A percentile compares a stretch with the other conserved stretches of the same genome.
Evolutionary conservation across 2,888 invertebrate genomes (phyloP).

Genomic region (Oscheius sp.): DNA sequence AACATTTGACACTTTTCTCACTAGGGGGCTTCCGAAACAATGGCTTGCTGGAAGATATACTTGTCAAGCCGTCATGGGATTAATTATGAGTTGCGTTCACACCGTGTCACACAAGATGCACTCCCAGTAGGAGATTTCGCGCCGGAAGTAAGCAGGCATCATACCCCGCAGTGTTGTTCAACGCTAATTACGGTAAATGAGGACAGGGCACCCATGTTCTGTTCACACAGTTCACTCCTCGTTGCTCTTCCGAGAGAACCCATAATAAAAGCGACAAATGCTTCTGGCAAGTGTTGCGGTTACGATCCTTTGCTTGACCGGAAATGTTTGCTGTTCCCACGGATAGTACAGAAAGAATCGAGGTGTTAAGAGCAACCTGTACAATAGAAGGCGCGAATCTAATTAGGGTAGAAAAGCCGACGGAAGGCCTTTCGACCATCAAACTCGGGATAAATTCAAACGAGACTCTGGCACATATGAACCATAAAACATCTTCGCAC

Average conservation of each 20-base stretch:
- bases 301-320: conserved; percentile 15
- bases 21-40: conserved; percentile 19
- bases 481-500: conserved; percentile 25
- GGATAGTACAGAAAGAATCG: background rate
- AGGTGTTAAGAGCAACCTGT: conserved; percentile 28
- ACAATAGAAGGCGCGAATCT: conserved; percentile 25
- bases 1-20: conserved; percentile 18
- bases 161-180: background rate
- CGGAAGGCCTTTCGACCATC: background rate
- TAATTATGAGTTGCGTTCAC: conserved; percentile 13
- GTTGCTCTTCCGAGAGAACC: background rate
- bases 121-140: conserved; percentile 13
- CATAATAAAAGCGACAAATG: conserved; percentile 13
- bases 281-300: conserved; percentile 7
- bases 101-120: conserved; percentile 7
- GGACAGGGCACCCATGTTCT: background rate
- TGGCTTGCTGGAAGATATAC: conserved; percentile 1
- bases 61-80: conserved; percentile 14
- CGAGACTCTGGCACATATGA: conserved; percentile 11
- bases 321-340: conserved; percentile 32
- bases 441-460: conserved; percentile 11
- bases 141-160: conserved; percentile 20
- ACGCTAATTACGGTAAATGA: background rate
- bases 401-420: conserved; percentile 23
- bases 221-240: conserved; percentile 6